These are phyloP conservation scores for Theonella swinhoei DNA, from an alignment of 37 sponge, comb jelly and placozoan genomes.

Conservation along the genomic window DNA sequence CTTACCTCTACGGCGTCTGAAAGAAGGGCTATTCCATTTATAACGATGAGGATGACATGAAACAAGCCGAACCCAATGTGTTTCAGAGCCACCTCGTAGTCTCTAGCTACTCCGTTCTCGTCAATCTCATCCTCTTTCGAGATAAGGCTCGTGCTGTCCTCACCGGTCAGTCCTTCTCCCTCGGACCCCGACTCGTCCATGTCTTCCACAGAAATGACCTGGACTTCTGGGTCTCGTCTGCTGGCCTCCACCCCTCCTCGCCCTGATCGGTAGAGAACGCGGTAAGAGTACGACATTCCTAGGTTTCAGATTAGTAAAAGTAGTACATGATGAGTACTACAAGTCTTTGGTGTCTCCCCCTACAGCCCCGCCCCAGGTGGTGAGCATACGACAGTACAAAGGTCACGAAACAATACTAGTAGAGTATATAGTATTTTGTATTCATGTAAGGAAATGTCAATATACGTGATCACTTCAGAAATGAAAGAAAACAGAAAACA, in stretches of 20 bases:
- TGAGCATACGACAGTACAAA: too few species aligned
- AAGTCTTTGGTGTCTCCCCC: too few species aligned
- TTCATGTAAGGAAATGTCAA: too few species aligned
- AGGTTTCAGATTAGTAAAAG: too few species aligned
- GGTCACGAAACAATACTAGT: too few species aligned
- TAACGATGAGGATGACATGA: conserved; percentile 49
- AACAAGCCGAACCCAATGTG: conserved; percentile 65
- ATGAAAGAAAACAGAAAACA: too few species aligned
- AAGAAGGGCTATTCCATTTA: conserved; percentile 63
- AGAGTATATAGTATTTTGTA: too few species aligned
- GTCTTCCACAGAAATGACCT: background rate
- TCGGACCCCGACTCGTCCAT: background rate
- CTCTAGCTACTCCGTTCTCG: conserved; percentile 33
- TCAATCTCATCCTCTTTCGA: conserved; percentile 11
- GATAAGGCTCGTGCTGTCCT: conserved; percentile 1
- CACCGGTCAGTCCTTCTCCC: background rate
- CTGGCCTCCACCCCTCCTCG: background rate
- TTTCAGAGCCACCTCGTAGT: conserved; percentile 69
- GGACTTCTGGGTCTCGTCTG: background rate
- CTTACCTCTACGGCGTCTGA: conserved; percentile 69
- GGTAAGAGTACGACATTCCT: background rate
- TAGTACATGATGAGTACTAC: too few species aligned
- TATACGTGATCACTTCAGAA: too few species aligned
- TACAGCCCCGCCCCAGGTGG: too few species aligned
- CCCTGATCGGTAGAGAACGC: background rate